phyloP scores from a whole-genome alignment of 1,140 invertebrate species.

The Atopsyche davidsoni region DNA sequence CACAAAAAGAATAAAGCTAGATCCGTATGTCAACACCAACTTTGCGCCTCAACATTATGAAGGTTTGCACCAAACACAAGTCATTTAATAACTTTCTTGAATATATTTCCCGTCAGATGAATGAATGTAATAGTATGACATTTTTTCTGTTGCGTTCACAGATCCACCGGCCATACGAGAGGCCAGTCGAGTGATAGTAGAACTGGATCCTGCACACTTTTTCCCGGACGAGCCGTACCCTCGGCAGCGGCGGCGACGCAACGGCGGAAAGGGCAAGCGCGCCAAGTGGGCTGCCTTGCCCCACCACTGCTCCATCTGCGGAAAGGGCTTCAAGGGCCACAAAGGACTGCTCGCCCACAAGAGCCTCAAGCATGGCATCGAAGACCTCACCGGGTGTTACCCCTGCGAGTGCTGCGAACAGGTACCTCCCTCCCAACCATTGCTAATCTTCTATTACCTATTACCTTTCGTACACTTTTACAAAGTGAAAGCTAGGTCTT shows the following conservation, averaged over 20 bases:
- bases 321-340: constrained; percentile 16
- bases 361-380: constrained; percentile 16
- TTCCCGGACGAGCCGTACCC: constrained; percentile 15
- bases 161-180: not conserved
- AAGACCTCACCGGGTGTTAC: constrained; percentile 12
- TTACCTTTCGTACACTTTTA: not conserved
- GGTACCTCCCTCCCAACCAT: too few relatives aligned
- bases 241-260: not conserved
- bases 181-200: constrained; percentile 5
- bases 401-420: constrained; percentile 16
- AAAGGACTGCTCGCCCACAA: constrained; percentile 19
- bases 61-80: too few relatives aligned
- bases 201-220: constrained; percentile 12
- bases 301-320: constrained; percentile 16
- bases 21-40: not conserved
- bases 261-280: not conserved
- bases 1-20: constrained; percentile 11
- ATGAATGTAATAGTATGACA: too few relatives aligned
- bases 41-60: not conserved
- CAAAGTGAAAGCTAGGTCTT: too few relatives aligned
- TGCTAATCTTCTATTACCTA: too few relatives aligned
- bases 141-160: too few relatives aligned
- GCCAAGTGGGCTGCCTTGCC: constrained; percentile 1
- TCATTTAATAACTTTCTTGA: too few relatives aligned
- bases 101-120: too few relatives aligned